A percentile compares a stretch with the other conserved stretches of the same genome.
These are phyloP conservation scores for Trachurus trachurus DNA, from an alignment of 2,797 vertebrate species.

Conservation along the genomic window DNA sequence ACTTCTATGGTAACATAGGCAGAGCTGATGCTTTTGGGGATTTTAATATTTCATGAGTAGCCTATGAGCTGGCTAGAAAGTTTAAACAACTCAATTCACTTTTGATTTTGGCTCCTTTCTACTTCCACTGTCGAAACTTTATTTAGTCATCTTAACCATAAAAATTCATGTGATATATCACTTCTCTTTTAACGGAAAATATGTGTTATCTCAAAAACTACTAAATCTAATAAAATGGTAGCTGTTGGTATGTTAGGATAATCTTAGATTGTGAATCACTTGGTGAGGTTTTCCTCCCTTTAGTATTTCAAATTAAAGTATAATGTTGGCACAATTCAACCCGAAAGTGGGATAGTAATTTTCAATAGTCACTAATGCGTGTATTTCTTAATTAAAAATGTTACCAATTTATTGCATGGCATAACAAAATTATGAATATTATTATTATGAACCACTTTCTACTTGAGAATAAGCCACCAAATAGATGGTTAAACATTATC, in stretches of 20 bases:
- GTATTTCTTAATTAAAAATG: not conserved
- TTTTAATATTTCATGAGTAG: conserved; percentile 49
- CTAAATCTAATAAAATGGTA: not conserved
- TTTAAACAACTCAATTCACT: not conserved
- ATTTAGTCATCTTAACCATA: not conserved
- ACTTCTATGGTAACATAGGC: not conserved
- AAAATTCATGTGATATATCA: not conserved
- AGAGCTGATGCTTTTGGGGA: not conserved
- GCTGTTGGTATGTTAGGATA: not conserved
- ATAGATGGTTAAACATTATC: no score
- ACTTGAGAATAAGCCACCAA: not conserved
- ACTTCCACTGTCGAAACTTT: not conserved
- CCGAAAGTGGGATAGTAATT: no score
- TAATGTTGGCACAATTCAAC: no score
- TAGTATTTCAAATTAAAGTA: no score
- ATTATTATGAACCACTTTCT: not conserved
- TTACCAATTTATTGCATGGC: not conserved
- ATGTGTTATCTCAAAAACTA: not conserved
- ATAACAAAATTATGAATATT: not conserved
- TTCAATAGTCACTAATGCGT: no score
- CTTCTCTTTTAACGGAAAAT: not conserved
- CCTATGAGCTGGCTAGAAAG: conserved; percentile 23
- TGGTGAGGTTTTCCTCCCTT: no score
- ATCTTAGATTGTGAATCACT: no score
- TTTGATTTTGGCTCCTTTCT: conserved; percentile 12